Conservation (phyloP, 2,888 invertebrate species). For the Ptychoptera contaminata region DNA sequence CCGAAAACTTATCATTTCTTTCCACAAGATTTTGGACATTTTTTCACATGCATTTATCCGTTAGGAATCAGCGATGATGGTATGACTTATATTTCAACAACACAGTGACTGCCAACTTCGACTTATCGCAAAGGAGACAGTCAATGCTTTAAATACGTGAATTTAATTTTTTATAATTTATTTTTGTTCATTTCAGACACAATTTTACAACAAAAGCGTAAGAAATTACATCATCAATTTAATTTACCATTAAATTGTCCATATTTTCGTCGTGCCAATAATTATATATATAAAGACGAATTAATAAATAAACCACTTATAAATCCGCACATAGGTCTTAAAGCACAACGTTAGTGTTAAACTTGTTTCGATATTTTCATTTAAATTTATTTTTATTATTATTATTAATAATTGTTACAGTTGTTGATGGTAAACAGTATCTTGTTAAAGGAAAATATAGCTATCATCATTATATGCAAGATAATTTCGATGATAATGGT, state of each 20-base stretch:
- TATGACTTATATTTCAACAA: no score
- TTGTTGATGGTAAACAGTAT: conserved; percentile 34
- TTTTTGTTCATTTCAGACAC: background rate
- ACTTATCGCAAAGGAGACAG: no score
- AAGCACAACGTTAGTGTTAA: conserved; percentile 18
- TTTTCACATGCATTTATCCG: conserved; percentile 58
- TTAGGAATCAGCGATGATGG: conserved; percentile 47
- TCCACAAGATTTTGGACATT: conserved; percentile 54
- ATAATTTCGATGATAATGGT: conserved; percentile 86
- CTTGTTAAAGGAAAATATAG: conserved; percentile 72
- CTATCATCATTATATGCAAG: conserved; percentile 96
- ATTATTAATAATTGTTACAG: no score
- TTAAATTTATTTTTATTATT: background rate
- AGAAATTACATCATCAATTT: conserved; percentile 53
- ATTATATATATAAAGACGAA: conserved; percentile 37
- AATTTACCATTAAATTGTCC: conserved; percentile 53
- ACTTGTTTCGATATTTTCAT: background rate
- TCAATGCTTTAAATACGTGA: no score
- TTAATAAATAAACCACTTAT: conserved; percentile 36
- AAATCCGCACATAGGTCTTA: conserved; percentile 52
- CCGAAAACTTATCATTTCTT: conserved; percentile 53
- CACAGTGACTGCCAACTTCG: no score
- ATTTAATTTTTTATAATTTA: no score
- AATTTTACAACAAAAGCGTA: conserved; percentile 31
- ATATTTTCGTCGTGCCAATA: conserved; percentile 58